phyloP scores from a whole-genome alignment of 37 sponge, comb jelly and placozoan species.

The Hormiphora californensis region DNA sequence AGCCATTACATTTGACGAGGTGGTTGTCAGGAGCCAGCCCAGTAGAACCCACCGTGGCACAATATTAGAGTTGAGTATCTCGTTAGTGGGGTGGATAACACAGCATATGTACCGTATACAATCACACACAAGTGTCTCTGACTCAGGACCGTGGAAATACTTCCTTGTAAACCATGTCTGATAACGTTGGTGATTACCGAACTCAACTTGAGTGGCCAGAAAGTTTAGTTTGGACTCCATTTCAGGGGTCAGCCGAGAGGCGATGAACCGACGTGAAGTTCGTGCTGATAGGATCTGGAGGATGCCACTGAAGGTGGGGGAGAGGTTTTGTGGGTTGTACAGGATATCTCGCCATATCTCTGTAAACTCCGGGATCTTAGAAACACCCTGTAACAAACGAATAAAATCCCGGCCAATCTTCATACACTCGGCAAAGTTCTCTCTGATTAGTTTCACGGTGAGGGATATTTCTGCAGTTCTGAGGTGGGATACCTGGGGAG shows the following conservation, averaged over 20 bases:
- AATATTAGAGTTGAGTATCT: conserved; percentile 84
- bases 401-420: conserved; percentile 87
- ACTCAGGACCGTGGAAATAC: conserved; percentile 78
- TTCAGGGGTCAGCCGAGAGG: conserved; percentile 79
- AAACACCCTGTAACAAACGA: conserved; percentile 84
- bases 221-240: conserved; percentile 87
- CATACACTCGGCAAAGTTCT: conserved; percentile 80
- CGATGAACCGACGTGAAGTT: conserved; percentile 80
- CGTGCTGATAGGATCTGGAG: conserved; percentile 66
- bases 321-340: conserved; percentile 69
- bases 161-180: conserved; percentile 57
- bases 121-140: conserved; percentile 73
- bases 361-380: conserved; percentile 84
- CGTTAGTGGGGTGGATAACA: conserved; percentile 95
- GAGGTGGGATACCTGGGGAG: conserved; percentile 9
- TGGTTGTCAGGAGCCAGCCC: conserved; percentile 87
- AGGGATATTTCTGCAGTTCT: conserved; percentile 39
- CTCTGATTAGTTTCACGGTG: neutral
- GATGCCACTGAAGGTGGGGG: conserved; percentile 73
- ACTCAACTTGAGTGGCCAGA: conserved; percentile 83
- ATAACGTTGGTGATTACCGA: conserved; percentile 84
- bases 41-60: conserved; percentile 93
- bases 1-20: conserved; percentile 64
- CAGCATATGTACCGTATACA: conserved; percentile 90
- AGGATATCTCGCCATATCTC: conserved; percentile 82